Evolutionary conservation across 1,140 invertebrate species (phyloP).

Genomic region (Maniola jurtina): DNA sequence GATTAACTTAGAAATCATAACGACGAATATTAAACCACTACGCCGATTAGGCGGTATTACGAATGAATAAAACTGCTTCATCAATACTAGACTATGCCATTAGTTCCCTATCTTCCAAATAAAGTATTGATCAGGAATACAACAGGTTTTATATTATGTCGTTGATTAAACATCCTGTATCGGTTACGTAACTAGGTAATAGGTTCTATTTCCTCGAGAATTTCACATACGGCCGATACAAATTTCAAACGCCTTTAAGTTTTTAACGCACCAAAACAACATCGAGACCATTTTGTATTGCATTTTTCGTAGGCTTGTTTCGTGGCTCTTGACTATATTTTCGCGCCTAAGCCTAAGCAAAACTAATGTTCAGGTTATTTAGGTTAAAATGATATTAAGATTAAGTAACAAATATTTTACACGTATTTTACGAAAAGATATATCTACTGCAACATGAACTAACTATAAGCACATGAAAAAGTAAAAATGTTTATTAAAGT

Average conservation of each 20-base stretch:
- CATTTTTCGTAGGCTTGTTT: slow-evolving; percentile 2
- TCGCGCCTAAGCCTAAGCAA: not conserved
- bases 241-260: slow-evolving; percentile 9
- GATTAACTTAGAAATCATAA: not conserved
- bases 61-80: not conserved
- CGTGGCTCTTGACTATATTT: not conserved
- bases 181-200: slow-evolving; percentile 23
- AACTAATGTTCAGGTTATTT: too few relatives aligned
- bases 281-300: slow-evolving; percentile 7
- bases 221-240: slow-evolving; percentile 5
- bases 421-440: too few relatives aligned
- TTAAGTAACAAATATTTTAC: too few relatives aligned
- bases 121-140: slow-evolving; percentile 21
- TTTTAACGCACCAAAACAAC: not conserved
- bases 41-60: not conserved
- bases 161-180: slow-evolving; percentile 9
- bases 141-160: slow-evolving; percentile 11
- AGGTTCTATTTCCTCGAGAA: slow-evolving; percentile 15
- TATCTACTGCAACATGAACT: too few relatives aligned
- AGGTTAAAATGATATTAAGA: too few relatives aligned
- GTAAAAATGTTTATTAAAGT: too few relatives aligned
- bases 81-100: not conserved
- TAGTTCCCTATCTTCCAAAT: slow-evolving; percentile 18
- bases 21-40: not conserved
- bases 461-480: too few relatives aligned